Percentiles rank a stretch among this genome's conserved stretches.
Evolutionary conservation across 2,113 vertebrate species (phyloP).

Genomic region (Laterallus jamaicensis): DNA sequence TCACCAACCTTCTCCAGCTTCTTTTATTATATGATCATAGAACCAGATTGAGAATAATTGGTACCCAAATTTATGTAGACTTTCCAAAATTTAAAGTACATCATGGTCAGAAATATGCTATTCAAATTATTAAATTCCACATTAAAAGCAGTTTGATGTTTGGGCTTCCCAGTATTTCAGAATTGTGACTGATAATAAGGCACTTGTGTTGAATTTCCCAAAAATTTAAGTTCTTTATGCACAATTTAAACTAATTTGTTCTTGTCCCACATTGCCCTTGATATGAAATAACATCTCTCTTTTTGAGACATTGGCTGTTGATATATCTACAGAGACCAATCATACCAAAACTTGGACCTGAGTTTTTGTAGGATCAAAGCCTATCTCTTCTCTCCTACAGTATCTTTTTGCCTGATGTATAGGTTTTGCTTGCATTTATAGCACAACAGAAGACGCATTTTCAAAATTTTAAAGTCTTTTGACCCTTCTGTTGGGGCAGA

Average conservation of each 20-base stretch:
- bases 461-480: not conserved
- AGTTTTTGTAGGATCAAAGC: not conserved
- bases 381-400: not conserved
- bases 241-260: not conserved
- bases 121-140: not conserved
- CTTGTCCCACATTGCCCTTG: not conserved
- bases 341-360: not conserved
- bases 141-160: not conserved
- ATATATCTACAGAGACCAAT: not conserved
- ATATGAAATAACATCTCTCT: not conserved
- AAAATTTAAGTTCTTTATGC: not conserved
- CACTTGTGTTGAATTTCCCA: not conserved
- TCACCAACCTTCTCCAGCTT: not conserved
- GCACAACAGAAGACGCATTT: not conserved
- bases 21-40: not conserved
- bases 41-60: not conserved
- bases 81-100: not conserved
- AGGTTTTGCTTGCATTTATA: not conserved
- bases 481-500: not conserved
- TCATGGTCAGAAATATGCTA: not conserved
- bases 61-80: not conserved
- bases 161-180: not conserved
- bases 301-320: not conserved
- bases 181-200: not conserved
- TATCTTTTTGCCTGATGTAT: not conserved